A percentile compares a stretch with the other conserved stretches of the same genome.
Evolutionary conservation across 2,888 invertebrate species (phyloP).

Genomic region (Deroplatys truncata): DNA sequence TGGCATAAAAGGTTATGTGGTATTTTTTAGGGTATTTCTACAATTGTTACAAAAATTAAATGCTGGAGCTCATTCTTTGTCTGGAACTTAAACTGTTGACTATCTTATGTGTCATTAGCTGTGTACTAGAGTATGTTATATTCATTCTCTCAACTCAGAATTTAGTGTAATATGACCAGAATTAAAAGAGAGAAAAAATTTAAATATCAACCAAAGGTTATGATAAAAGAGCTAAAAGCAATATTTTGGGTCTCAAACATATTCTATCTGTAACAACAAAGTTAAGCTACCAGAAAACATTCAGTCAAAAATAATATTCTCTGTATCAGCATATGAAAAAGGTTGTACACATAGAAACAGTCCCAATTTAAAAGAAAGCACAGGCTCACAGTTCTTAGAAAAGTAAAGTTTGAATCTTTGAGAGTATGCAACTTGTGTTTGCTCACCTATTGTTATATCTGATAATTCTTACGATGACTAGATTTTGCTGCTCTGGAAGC

Average conservation of each 20-base stretch:
- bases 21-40: neutral
- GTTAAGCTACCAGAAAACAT: neutral
- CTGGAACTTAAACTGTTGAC: neutral
- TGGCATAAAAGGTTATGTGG: neutral
- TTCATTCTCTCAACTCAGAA: neutral
- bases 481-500: constrained; percentile 40
- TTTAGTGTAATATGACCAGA: neutral
- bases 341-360: neutral
- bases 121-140: neutral
- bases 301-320: neutral
- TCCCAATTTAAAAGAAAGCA: neutral
- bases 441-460: neutral
- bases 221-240: no score
- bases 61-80: neutral
- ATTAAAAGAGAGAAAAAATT: neutral
- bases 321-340: neutral
- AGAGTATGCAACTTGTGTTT: neutral
- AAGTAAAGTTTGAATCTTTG: neutral
- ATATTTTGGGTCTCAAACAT: neutral
- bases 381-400: neutral
- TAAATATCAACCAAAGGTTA: neutral
- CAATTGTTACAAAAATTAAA: neutral
- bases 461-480: constrained; percentile 4
- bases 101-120: neutral
- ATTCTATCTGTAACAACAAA: neutral